These are phyloP conservation scores for Drosophila prostipennis DNA, from an alignment of 2,888 invertebrate genomes.

Conservation along the genomic window DNA sequence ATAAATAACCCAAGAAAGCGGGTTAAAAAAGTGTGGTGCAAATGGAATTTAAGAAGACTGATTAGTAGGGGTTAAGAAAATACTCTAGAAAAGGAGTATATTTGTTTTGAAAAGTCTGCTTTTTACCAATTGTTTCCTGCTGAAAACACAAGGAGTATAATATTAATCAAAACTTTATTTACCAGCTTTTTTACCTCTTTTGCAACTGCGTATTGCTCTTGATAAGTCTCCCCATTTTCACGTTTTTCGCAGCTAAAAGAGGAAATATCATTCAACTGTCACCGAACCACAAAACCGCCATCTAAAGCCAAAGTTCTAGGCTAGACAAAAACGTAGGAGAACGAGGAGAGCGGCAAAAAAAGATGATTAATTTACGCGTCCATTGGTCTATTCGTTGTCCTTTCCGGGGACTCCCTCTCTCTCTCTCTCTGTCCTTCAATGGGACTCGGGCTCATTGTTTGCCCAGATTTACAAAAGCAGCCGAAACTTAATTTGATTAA, in stretches of 20 bases:
- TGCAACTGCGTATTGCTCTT: not conserved
- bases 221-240: not conserved
- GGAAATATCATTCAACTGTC: conserved; percentile 44
- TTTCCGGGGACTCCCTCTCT: conserved; percentile 4
- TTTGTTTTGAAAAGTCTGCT: not conserved
- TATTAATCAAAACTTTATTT: conserved; percentile 9
- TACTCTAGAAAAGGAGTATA: conserved; percentile 6
- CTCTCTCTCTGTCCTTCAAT: conserved; percentile 14
- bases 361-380: conserved; percentile 71
- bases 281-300: conserved; percentile 31
- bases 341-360: conserved; percentile 47
- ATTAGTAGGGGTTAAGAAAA: conserved; percentile 23
- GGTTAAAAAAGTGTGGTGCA: conserved; percentile 31
- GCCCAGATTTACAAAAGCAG: conserved; percentile 51
- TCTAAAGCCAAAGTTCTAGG: conserved; percentile 25
- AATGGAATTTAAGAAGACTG: conserved; percentile 33
- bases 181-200: not conserved
- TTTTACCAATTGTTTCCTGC: not conserved
- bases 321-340: conserved; percentile 10
- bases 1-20: conserved; percentile 60
- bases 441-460: conserved; percentile 48
- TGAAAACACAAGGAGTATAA: not conserved
- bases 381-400: conserved; percentile 49
- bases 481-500: conserved; percentile 76
- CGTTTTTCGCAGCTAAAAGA: conserved; percentile 1